phyloP scores from a whole-genome alignment of 2,888 invertebrate species.

The Netelia melanura region DNA sequence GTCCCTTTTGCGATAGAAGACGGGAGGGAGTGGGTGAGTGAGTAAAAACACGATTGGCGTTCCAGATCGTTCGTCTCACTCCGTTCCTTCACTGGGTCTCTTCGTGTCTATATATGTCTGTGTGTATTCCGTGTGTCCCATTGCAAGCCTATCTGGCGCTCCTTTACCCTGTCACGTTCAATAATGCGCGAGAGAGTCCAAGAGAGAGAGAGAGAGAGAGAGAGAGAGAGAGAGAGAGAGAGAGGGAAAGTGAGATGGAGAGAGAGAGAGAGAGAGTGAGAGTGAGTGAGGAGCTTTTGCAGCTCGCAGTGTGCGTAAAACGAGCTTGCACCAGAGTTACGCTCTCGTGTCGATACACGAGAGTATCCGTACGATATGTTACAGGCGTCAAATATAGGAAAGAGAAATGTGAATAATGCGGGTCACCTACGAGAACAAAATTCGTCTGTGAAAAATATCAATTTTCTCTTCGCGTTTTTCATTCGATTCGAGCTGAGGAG shows the following conservation, averaged over 20 bases:
- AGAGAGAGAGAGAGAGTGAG: slow-evolving; percentile 34
- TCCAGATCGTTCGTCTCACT: slow-evolving; percentile 60
- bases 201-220: slow-evolving; percentile 34
- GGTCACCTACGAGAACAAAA: slow-evolving; percentile 2
- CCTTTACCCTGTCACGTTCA: slow-evolving; percentile 66
- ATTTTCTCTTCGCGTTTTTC: slow-evolving; percentile 8
- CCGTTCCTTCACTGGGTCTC: slow-evolving; percentile 40
- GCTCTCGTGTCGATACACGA: slow-evolving; percentile 12
- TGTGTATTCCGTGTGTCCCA: slow-evolving; percentile 52
- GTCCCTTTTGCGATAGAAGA: neutral
- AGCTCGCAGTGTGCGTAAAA: slow-evolving; percentile 64
- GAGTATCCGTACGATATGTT: neutral
- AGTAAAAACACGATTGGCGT: slow-evolving; percentile 56
- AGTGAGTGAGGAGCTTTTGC: slow-evolving; percentile 51
- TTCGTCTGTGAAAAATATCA: slow-evolving; percentile 31
- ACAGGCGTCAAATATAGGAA: neutral
- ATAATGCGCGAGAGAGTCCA: slow-evolving; percentile 62
- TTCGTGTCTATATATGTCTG: slow-evolving; percentile 36
- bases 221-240: slow-evolving; percentile 28
- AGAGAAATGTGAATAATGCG: slow-evolving; percentile 14
- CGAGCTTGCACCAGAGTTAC: slow-evolving; percentile 44
- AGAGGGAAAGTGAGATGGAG: slow-evolving; percentile 28
- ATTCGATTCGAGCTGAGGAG: too few species aligned
- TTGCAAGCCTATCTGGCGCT: slow-evolving; percentile 52
- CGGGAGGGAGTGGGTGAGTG: slow-evolving; percentile 1